Evolutionary conservation across 2,888 invertebrate genomes (phyloP).

Genomic region (Oligia latruncula): DNA sequence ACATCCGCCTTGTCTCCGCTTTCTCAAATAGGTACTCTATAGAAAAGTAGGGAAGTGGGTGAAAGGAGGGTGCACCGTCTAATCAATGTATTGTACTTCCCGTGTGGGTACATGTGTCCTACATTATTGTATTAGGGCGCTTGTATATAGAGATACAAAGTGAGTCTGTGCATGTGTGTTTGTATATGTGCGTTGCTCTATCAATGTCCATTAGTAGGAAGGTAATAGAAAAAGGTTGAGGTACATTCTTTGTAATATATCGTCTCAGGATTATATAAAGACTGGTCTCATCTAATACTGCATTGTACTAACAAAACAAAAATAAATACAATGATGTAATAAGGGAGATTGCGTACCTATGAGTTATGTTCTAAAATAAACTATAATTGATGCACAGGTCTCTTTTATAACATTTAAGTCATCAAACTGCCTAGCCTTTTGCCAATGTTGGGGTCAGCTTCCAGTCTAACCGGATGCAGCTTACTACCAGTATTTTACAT

Average conservation of each 20-base stretch:
- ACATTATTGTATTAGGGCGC: conserved; percentile 47
- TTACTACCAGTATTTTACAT: too few relatives aligned
- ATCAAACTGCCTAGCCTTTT: too few relatives aligned
- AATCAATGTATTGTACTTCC: conserved; percentile 60
- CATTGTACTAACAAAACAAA: conserved; percentile 13
- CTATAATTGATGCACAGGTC: too few relatives aligned
- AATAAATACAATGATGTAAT: conserved; percentile 1
- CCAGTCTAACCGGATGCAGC: too few relatives aligned
- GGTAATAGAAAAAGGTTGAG: conserved; percentile 30
- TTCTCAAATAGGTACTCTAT: conserved; percentile 56
- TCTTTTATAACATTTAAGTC: not conserved
- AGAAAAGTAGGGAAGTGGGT: conserved; percentile 57
- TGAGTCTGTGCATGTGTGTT: not conserved
- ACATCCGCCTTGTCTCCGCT: conserved; percentile 75
- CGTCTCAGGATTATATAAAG: conserved; percentile 9
- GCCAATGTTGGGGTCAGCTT: too few relatives aligned
- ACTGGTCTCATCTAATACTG: conserved; percentile 5
- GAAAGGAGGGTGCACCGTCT: conserved; percentile 56
- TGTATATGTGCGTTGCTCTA: conserved; percentile 11
- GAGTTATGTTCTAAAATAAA: not conserved
- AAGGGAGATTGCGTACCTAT: conserved; percentile 3
- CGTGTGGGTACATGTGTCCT: conserved; percentile 35
- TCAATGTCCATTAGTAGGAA: conserved; percentile 5
- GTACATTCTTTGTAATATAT: conserved; percentile 25
- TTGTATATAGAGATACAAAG: not conserved